Evolutionary conservation across 2,888 invertebrate genomes (phyloP).

Genomic region (Terebella lapidaria): DNA sequence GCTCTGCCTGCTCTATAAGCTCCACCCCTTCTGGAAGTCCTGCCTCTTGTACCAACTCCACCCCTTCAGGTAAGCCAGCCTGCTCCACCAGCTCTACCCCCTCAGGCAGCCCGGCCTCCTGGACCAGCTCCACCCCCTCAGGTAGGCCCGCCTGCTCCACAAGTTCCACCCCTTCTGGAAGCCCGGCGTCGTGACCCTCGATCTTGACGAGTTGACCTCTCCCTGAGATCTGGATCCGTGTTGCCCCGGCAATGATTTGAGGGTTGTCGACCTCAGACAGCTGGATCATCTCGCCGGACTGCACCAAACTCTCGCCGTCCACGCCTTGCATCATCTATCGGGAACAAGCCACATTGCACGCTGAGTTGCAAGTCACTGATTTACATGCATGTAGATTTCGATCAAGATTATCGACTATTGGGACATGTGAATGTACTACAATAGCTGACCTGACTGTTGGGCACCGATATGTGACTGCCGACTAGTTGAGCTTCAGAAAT

Average conservation of each 20-base stretch:
- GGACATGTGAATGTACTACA: too few species aligned
- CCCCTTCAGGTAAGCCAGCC: too few species aligned
- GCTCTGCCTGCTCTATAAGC: too few species aligned
- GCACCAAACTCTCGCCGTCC: neutral
- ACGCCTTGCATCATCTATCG: neutral
- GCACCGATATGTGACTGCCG: neutral
- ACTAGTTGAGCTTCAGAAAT: neutral
- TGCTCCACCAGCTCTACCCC: too few species aligned
- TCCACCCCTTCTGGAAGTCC: too few species aligned
- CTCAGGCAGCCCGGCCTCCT: too few species aligned
- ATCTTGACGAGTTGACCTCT: neutral
- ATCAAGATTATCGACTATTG: too few species aligned
- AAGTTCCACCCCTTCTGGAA: neutral
- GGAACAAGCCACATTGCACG: too few species aligned
- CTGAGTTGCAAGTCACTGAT: too few species aligned
- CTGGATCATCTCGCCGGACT: neutral
- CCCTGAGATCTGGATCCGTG: neutral
- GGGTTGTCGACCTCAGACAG: neutral
- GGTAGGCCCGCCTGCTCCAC: conserved; percentile 79
- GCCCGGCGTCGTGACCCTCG: neutral
- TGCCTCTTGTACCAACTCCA: too few species aligned
- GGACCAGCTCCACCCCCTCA: conserved; percentile 66
- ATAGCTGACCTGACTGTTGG: too few species aligned
- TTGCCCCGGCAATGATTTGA: neutral
- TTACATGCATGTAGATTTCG: too few species aligned